Evolutionary conservation across 2,797 vertebrate genomes (phyloP).

Genomic region (Crenichthys baileyi): DNA sequence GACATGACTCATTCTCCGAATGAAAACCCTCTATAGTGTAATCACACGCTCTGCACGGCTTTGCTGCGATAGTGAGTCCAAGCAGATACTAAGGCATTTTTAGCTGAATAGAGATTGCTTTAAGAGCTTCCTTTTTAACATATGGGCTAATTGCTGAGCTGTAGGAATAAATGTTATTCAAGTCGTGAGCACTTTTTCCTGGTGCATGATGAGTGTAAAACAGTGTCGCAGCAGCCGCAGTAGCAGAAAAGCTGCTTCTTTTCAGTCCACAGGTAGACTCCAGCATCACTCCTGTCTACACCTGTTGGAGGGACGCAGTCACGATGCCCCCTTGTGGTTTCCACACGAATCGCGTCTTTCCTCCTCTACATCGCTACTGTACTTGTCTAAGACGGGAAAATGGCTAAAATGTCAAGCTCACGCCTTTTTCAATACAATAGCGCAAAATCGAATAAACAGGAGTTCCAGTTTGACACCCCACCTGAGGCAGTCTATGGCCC

Average conservation of each 20-base stretch:
- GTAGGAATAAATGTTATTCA: not conserved
- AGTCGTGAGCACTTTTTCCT: not conserved
- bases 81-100: not conserved
- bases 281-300: conserved; percentile 65
- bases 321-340: conserved; percentile 77
- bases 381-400: conserved; percentile 20
- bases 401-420: conserved; percentile 56
- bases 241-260: conserved; percentile 3
- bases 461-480: conserved; percentile 21
- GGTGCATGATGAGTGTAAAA: not conserved
- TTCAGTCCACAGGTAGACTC: conserved; percentile 68
- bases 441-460: conserved; percentile 1
- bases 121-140: not conserved
- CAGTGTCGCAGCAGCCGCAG: conserved; percentile 44
- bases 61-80: not conserved
- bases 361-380: conserved; percentile 3
- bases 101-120: not conserved
- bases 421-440: conserved; percentile 45
- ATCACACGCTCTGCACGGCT: conserved; percentile 31
- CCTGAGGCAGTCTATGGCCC: conserved; percentile 41
- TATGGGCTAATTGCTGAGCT: not conserved
- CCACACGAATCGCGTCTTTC: conserved; percentile 45
- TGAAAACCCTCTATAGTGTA: conserved; percentile 53
- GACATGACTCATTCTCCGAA: conserved; percentile 72
- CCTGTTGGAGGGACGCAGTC: conserved; percentile 79